Base-by-base conservation (phyloP, 2,888 invertebrate genomes). In the Cephus pygmeus region DNA sequence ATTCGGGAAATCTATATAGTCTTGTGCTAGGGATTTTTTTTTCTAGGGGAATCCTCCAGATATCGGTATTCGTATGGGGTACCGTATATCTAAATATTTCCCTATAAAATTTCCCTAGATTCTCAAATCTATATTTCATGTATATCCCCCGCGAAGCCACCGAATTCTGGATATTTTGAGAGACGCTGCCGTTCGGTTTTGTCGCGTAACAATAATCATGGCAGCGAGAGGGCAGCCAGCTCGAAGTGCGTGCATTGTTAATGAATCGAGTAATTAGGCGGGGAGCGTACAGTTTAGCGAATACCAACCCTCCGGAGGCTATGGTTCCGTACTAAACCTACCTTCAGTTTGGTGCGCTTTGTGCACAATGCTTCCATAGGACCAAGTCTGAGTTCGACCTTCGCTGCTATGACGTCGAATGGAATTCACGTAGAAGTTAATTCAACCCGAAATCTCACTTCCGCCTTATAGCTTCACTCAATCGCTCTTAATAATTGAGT, bases 241-340 rank as follows among this genome's bases (percentile, higher is more conserved):
- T 85, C 85, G 84, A 86, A 85, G 85, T 85, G 83, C 82, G 79
- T 83, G 80, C 81, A 84, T 86, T 86, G 83, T 86, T 86, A 86
- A 86, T 85, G 86, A 86, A 81, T 85, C 83, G 85, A 81, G 83
- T 86, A 86, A 86, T 86, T 86, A 86, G 81, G 81, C 79, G 78
- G 77, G 77, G 75, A 71, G 77, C 75, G 77, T 77, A 74, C 69
- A 69, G 77, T 77, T 77, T 77, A 77, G 77, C 75, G 77, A 77
- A 71, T 77, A 75, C 77, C 75, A 75, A 69, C 74, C 71, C 69
- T 6, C 75, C 74, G 75, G 77, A 75, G 77, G 77, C 77, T 31
- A 40, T 15, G 77, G 75, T 40, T 69, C 30, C 76, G 74, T 31
- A 34, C 56, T 77, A 71, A 77, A 77, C 69, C 75, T 77, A 77